A percentile compares a stretch with the other conserved stretches of the same genome.
Evolutionary conservation across 2,888 invertebrate genomes (phyloP).

Genomic region (Bombylius discolor): DNA sequence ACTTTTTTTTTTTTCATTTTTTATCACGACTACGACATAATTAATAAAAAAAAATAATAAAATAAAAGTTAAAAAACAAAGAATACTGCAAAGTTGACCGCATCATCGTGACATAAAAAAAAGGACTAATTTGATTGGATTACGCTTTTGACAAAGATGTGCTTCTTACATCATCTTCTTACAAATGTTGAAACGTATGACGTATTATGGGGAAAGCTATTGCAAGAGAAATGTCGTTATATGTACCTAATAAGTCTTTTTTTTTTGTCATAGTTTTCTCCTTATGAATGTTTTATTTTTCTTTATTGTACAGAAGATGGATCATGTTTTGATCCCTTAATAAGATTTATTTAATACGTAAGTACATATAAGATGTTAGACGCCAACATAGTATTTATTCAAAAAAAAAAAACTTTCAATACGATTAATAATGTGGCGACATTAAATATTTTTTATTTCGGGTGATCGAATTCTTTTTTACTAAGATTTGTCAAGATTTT

Average conservation of each 20-base stretch:
- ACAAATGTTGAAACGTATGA: background rate
- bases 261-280: too few species aligned
- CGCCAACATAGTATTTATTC: background rate
- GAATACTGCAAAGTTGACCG: background rate
- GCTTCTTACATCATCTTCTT: background rate
- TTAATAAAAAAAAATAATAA: too few species aligned
- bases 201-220: background rate
- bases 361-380: background rate
- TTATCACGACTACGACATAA: too few species aligned
- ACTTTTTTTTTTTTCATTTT: too few species aligned
- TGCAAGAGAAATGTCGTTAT: background rate
- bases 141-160: background rate
- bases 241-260: background rate
- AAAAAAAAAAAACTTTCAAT: background rate
- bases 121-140: background rate
- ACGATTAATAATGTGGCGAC: constrained; percentile 1
- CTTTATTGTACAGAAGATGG: background rate
- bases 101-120: background rate
- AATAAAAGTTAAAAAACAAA: too few species aligned
- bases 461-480: background rate
- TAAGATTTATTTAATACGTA: background rate
- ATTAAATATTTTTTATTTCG: background rate
- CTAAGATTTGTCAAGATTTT: background rate
- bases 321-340: background rate
- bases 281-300: too few species aligned